Evolutionary conservation across 64 coral and sea anemone species (phyloP).

Genomic region (Pocillopora verrucosa): DNA sequence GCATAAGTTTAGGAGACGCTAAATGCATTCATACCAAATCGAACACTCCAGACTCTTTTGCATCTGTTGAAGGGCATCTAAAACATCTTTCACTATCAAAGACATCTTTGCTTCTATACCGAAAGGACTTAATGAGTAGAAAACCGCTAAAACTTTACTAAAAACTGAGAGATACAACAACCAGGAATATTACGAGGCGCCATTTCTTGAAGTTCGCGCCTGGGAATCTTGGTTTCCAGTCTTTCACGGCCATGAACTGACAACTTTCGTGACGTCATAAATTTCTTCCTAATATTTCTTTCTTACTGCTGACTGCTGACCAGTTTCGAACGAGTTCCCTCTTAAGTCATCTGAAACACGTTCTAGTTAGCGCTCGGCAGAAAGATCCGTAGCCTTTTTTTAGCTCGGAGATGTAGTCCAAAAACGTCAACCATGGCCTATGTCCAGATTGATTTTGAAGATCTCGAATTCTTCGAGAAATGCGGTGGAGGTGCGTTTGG

Average conservation of each 20-base stretch:
- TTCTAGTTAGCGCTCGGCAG: not conserved
- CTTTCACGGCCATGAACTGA: not conserved
- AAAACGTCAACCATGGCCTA: conserved; percentile 22
- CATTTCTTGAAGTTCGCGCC: conserved; percentile 20
- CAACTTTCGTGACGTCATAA: not conserved
- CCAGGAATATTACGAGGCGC: not conserved
- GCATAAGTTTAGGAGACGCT: too few species aligned
- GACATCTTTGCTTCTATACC: not conserved
- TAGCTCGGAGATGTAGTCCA: not conserved
- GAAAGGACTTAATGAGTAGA: not conserved
- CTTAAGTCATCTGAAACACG: too few species aligned
- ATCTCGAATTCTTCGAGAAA: conserved; percentile 71
- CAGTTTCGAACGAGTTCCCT: too few species aligned
- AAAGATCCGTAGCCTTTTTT: not conserved
- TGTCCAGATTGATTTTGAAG: conserved; percentile 60
- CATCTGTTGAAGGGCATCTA: conserved; percentile 76
- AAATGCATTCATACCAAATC: conserved; percentile 62
- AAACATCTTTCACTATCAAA: conserved; percentile 56
- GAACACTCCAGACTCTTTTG: conserved; percentile 91
- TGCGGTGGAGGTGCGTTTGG: conserved; percentile 69
- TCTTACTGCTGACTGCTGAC: not conserved
- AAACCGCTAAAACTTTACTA: not conserved
- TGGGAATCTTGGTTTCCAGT: not conserved
- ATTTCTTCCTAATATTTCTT: not conserved
- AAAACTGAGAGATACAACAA: too few species aligned